Percentiles rank a stretch among this genome's conserved stretches.
Conservation (phyloP, 2,113 vertebrate species). For the Empidonax traillii region DNA sequence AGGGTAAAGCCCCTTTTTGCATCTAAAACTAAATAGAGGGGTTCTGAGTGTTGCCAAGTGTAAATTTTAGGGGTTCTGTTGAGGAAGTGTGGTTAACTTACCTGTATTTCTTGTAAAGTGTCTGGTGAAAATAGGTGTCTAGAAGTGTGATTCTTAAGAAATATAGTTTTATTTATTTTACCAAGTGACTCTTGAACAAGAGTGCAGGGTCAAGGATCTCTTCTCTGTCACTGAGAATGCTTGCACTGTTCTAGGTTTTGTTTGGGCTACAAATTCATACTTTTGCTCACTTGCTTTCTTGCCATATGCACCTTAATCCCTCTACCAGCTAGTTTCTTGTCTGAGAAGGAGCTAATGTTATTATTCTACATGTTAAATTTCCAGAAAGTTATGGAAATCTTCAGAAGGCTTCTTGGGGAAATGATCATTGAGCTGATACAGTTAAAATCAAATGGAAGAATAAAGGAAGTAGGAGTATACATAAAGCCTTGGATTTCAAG, state of each 20-base stretch:
- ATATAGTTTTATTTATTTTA: neutral
- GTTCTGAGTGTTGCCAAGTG: neutral
- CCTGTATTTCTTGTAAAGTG: neutral
- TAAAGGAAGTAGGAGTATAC: neutral
- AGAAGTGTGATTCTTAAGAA: neutral
- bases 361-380: neutral
- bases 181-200: neutral
- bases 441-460: neutral
- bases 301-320: neutral
- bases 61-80: neutral
- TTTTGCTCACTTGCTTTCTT: neutral
- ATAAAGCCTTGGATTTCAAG: neutral
- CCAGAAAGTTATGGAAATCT: neutral
- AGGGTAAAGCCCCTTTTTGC: neutral
- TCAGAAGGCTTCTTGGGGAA: neutral
- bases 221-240: neutral
- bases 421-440: neutral
- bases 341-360: neutral
- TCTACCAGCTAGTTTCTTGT: neutral
- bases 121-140: neutral
- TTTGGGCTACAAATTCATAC: neutral
- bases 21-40: neutral
- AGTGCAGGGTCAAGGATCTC: neutral
- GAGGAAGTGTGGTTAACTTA: neutral
- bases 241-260: neutral